These are phyloP conservation scores for Zingel zingel DNA, from an alignment of 2,113 vertebrate species.

Conservation along the genomic window DNA sequence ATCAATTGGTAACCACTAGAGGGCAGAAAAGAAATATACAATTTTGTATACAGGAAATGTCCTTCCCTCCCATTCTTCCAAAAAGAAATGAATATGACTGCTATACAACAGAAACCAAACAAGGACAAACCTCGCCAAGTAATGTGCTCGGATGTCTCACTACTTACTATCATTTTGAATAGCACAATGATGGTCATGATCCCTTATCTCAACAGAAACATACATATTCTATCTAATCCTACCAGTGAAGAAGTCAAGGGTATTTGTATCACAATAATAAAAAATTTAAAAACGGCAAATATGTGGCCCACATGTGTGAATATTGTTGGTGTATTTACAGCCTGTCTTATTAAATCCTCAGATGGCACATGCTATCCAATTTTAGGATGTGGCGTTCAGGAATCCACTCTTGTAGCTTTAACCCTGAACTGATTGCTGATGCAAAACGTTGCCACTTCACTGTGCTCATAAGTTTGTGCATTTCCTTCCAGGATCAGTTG, in stretches of 20 bases:
- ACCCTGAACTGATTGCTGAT: not conserved
- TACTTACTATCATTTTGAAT: not conserved
- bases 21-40: not conserved
- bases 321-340: not conserved
- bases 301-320: not conserved
- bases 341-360: not conserved
- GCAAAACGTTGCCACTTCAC: not conserved
- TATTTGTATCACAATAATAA: slow-evolving; percentile 6
- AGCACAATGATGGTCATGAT: not conserved
- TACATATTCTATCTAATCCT: not conserved
- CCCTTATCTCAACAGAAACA: not conserved
- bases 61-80: not conserved
- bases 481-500: slow-evolving; percentile 90
- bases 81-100: not conserved
- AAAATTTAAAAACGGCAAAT: no score
- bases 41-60: not conserved
- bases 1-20: not conserved
- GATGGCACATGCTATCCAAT: not conserved
- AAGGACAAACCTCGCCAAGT: not conserved
- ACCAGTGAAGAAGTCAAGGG: not conserved
- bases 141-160: not conserved
- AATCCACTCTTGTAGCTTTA: not conserved
- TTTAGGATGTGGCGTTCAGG: not conserved
- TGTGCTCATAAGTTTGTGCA: slow-evolving; percentile 3
- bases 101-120: not conserved